Percentiles rank a stretch among this genome's conserved stretches.
Conservation (phyloP, 2,888 invertebrate species). For the Bombyx huttoni region DNA sequence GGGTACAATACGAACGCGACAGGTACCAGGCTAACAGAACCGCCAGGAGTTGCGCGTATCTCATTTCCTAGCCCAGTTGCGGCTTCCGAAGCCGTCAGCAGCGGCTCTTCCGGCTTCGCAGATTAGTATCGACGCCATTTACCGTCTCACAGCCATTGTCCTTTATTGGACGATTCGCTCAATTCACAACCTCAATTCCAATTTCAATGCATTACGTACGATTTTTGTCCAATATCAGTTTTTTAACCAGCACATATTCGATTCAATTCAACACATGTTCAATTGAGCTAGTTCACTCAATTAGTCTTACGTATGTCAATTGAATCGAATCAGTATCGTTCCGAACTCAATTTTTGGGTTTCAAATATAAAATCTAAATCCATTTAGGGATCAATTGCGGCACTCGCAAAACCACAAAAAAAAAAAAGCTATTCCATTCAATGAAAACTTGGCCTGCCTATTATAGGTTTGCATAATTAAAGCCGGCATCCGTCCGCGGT, state of each 20-base stretch:
- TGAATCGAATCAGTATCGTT: neutral
- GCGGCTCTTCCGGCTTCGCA: constrained; percentile 62
- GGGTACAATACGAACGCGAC: constrained; percentile 15
- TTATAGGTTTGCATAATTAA: constrained; percentile 67
- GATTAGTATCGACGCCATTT: constrained; percentile 68
- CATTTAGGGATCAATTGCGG: neutral
- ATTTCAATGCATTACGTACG: too few species aligned
- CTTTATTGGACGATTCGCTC: constrained; percentile 38
- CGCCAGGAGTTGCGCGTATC: constrained; percentile 56
- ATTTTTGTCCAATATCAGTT: too few species aligned
- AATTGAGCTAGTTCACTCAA: neutral
- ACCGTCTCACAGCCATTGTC: constrained; percentile 58
- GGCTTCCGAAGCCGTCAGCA: constrained; percentile 65
- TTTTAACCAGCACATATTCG: too few species aligned
- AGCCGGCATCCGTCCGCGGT: constrained; percentile 43
- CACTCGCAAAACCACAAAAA: neutral
- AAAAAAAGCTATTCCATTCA: constrained; percentile 38
- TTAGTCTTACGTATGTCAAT: neutral
- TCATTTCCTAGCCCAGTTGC: constrained; percentile 72
- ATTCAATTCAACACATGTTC: neutral
- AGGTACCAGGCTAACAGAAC: constrained; percentile 30
- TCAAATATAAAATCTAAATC: neutral
- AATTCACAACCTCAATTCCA: constrained; percentile 10
- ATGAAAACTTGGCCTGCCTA: constrained; percentile 45
- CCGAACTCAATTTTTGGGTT: too few species aligned